Evolutionary conservation across 2,888 invertebrate genomes (phyloP).

Genomic region (Steinernema carpocapsae): DNA sequence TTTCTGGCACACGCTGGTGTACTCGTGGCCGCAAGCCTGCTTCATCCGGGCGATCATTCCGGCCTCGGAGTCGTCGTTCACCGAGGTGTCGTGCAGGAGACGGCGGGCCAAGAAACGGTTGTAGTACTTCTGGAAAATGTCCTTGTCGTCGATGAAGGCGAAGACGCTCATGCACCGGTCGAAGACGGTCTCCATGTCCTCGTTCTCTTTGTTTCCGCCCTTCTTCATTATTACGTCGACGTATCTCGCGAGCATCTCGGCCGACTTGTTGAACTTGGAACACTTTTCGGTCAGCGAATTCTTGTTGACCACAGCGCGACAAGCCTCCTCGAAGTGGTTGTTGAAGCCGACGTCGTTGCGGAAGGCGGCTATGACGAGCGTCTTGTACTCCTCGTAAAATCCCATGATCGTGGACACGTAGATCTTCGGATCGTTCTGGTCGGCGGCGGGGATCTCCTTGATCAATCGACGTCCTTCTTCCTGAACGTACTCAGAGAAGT

Average conservation of each 20-base stretch:
- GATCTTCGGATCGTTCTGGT: constrained; percentile 1
- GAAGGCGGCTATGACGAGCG: not conserved
- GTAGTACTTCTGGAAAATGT: constrained; percentile 33
- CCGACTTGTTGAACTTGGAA: not conserved
- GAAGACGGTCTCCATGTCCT: not conserved
- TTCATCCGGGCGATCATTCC: constrained; percentile 17
- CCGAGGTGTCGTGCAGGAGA: not conserved
- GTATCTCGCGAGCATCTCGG: constrained; percentile 19
- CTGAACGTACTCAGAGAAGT: not conserved
- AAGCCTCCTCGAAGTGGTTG: not conserved
- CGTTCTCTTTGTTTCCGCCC: not conserved
- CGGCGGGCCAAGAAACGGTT: constrained; percentile 20
- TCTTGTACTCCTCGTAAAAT: not conserved
- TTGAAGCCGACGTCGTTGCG: not conserved
- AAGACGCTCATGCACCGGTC: constrained; percentile 1
- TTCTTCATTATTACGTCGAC: not conserved
- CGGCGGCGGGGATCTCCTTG: not conserved
- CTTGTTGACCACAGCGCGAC: not conserved
- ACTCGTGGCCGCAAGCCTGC: constrained; percentile 17
- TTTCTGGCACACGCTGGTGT: not conserved
- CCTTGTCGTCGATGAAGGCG: constrained; percentile 18
- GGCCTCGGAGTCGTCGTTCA: constrained; percentile 1
- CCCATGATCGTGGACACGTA: not conserved
- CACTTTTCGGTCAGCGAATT: not conserved
- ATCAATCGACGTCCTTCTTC: not conserved